Conservation (phyloP, 2,888 invertebrate genomes). For the Helicoverpa assulta region DNA sequence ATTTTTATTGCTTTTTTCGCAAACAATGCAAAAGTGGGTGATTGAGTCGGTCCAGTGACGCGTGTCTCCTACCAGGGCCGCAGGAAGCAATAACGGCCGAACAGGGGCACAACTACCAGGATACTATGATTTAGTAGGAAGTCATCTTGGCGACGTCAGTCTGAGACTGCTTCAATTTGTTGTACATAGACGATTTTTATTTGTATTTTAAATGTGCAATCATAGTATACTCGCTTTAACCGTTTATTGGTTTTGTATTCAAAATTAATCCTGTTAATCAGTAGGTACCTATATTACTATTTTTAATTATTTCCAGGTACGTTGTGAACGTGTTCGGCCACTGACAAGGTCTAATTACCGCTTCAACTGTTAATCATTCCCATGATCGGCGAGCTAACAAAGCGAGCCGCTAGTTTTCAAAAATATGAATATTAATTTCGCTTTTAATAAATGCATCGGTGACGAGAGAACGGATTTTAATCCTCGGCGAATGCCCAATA, state of each 20-base stretch:
- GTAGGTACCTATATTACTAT: neutral
- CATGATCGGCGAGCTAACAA: conserved; percentile 45
- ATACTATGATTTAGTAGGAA: conserved; percentile 82
- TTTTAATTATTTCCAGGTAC: conserved; percentile 23
- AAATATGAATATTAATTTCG: conserved; percentile 64
- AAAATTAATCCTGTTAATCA: conserved; percentile 28
- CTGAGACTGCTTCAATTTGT: conserved; percentile 48
- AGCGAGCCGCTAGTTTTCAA: conserved; percentile 51
- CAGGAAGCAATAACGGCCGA: conserved; percentile 89
- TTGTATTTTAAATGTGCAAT: neutral
- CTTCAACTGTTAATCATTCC: conserved; percentile 47
- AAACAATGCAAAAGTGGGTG: conserved; percentile 67
- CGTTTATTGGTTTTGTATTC: neutral
- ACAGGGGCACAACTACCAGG: conserved; percentile 77
- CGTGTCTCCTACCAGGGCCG: conserved; percentile 79
- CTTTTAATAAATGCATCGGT: conserved; percentile 61
- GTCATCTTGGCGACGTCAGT: conserved; percentile 71
- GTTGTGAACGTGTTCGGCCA: conserved; percentile 17
- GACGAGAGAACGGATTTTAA: conserved; percentile 68
- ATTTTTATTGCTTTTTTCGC: conserved; percentile 61
- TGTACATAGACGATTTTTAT: neutral
- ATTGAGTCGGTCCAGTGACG: conserved; percentile 71
- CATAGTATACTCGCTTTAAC: too few relatives aligned
- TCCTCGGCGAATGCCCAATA: conserved; percentile 82
- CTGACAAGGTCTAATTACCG: conserved; percentile 51